Evolutionary conservation across 2,888 invertebrate species (phyloP).

Genomic region (Strigamia maritima): DNA sequence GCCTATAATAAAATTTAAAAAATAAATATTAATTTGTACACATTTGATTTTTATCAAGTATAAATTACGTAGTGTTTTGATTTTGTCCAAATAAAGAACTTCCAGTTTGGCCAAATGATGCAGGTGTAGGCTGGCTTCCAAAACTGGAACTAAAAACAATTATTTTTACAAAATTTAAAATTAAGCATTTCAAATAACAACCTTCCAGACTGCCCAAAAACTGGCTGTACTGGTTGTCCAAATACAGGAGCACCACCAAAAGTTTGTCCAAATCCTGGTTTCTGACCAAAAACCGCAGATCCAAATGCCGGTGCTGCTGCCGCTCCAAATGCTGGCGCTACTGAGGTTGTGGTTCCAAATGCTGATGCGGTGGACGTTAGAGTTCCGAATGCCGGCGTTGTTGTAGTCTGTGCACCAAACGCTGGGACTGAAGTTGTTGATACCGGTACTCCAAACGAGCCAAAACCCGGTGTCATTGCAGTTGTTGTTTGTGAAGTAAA

Average conservation of each 20-base stretch:
- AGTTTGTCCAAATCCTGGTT: not conserved
- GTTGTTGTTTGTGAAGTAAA: not conserved
- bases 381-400: conserved; percentile 43
- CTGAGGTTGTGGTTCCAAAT: not conserved
- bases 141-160: not conserved
- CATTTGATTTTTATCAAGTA: not conserved
- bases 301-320: not conserved
- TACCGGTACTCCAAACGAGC: conserved; percentile 43
- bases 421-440: conserved; percentile 47
- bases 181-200: not conserved
- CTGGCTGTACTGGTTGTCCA: not conserved
- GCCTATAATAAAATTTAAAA: not conserved
- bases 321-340: conserved; percentile 45
- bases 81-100: not conserved
- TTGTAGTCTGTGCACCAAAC: conserved; percentile 45
- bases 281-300: not conserved
- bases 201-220: conserved; percentile 20
- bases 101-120: not conserved
- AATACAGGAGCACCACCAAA: not conserved
- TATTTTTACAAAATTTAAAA: not conserved
- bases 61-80: not conserved
- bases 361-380: conserved; percentile 38
- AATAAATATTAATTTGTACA: not conserved
- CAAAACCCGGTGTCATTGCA: conserved; percentile 28
- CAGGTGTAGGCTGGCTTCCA: not conserved